Conservation (phyloP, 2,113 vertebrate species). For the Puma concolor region DNA sequence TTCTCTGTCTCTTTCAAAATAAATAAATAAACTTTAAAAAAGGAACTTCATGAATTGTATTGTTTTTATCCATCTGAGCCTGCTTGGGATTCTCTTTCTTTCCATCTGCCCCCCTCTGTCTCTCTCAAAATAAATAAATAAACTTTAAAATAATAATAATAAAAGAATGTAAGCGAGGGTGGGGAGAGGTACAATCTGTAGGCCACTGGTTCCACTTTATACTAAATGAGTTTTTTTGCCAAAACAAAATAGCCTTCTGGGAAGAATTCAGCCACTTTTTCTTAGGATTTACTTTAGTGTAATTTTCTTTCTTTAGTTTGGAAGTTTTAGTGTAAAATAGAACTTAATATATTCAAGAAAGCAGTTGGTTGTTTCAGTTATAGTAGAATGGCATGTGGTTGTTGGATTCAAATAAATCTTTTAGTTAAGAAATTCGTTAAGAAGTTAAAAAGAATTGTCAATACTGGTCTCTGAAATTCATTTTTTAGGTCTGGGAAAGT, state of each 20-base stretch:
- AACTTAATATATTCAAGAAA: constrained; percentile 40
- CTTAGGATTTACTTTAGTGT: constrained; percentile 33
- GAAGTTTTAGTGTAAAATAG: constrained; percentile 25
- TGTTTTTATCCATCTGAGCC: neutral
- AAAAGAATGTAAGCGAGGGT: neutral
- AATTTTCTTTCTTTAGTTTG: constrained; percentile 36
- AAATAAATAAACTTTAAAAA: too few species aligned
- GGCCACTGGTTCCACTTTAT: neutral
- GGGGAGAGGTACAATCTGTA: neutral
- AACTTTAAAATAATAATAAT: neutral
- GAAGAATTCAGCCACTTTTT: constrained; percentile 17
- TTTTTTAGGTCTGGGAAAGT: constrained; percentile 33
- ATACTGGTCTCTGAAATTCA: constrained; percentile 28
- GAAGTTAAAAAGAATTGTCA: constrained; percentile 19
- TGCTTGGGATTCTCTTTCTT: neutral
- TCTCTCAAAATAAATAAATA: neutral
- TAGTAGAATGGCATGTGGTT: constrained; percentile 24
- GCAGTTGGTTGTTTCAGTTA: neutral
- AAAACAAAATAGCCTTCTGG: neutral
- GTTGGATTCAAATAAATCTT: neutral
- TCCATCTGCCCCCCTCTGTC: neutral
- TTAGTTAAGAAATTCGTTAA: constrained; percentile 44
- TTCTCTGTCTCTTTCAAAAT: too few species aligned
- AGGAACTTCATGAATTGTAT: neutral
- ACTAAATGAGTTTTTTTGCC: neutral